These are phyloP conservation scores for Styela plicata DNA, from an alignment of 23 tunicate genomes.

Conservation along the genomic window DNA sequence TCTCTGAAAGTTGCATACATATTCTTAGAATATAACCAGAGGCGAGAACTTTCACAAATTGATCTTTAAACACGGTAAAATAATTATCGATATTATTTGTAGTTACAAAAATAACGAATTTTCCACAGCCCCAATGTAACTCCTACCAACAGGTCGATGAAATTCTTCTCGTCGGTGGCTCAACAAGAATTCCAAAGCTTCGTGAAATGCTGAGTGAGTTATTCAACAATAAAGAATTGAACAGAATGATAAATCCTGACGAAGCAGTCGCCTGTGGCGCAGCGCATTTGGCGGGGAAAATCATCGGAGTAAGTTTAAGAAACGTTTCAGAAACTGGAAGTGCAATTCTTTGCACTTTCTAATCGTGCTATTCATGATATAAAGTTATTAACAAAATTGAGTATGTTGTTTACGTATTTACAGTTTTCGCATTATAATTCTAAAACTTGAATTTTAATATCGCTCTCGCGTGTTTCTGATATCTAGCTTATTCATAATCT, in stretches of 20 bases:
- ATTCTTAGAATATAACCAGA: too few relatives aligned
- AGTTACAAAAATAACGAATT: neutral
- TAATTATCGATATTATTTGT: neutral
- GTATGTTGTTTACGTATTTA: too few relatives aligned
- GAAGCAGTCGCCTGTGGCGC: slow-evolving; percentile 4
- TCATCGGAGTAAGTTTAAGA: neutral
- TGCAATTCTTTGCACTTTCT: too few relatives aligned
- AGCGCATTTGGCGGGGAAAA: neutral
- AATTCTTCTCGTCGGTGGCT: neutral
- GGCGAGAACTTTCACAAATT: too few relatives aligned
- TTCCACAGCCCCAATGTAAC: neutral
- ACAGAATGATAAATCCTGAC: neutral
- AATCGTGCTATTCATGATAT: too few relatives aligned
- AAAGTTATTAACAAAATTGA: too few relatives aligned
- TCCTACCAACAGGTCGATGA: neutral
- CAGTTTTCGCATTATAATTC: too few relatives aligned
- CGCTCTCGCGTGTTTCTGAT: too few relatives aligned
- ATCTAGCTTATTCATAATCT: too few relatives aligned
- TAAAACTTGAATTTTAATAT: too few relatives aligned
- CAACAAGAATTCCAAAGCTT: neutral
- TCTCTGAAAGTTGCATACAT: too few relatives aligned
- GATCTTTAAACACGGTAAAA: neutral
- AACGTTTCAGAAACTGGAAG: too few relatives aligned
- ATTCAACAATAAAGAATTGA: neutral
- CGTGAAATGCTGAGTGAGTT: neutral